Conservation (phyloP, 1,140 invertebrate genomes). For the Drosophila simulans region DNA sequence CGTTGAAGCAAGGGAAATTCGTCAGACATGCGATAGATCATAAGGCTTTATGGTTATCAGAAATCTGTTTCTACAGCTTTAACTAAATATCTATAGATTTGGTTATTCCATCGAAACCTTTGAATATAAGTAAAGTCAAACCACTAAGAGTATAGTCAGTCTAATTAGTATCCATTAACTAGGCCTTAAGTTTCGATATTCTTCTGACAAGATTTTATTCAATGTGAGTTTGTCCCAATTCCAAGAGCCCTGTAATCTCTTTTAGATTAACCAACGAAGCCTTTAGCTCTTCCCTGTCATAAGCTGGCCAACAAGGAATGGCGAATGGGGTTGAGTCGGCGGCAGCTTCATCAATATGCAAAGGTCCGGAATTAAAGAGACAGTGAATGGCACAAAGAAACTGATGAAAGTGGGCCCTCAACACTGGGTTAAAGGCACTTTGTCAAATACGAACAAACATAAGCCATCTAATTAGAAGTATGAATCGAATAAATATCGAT, state of each 20-base stretch:
- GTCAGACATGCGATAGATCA: not conserved
- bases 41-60: not conserved
- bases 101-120: too few relatives aligned
- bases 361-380: constrained; percentile 38
- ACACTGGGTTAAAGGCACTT: too few relatives aligned
- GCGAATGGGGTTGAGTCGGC: constrained; percentile 17
- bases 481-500: too few relatives aligned
- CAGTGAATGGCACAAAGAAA: constrained; percentile 3
- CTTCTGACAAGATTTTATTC: not conserved
- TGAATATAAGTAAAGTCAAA: too few relatives aligned
- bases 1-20: not conserved
- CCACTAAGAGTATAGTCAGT: too few relatives aligned
- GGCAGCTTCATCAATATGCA: constrained; percentile 75
- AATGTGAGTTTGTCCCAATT: constrained; percentile 54
- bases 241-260: constrained; percentile 19
- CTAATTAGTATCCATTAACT: too few relatives aligned
- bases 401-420: not conserved
- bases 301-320: constrained; percentile 57
- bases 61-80: not conserved
- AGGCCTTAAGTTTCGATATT: not conserved
- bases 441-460: too few relatives aligned
- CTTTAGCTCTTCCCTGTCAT: constrained; percentile 27
- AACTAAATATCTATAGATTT: too few relatives aligned
- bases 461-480: too few relatives aligned
- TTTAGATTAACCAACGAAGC: not conserved